Evolutionary conservation across 2,888 invertebrate species (phyloP), one percentile per base, ranked within the genome.

Genomic region (Stratiomys singularior): DNA sequence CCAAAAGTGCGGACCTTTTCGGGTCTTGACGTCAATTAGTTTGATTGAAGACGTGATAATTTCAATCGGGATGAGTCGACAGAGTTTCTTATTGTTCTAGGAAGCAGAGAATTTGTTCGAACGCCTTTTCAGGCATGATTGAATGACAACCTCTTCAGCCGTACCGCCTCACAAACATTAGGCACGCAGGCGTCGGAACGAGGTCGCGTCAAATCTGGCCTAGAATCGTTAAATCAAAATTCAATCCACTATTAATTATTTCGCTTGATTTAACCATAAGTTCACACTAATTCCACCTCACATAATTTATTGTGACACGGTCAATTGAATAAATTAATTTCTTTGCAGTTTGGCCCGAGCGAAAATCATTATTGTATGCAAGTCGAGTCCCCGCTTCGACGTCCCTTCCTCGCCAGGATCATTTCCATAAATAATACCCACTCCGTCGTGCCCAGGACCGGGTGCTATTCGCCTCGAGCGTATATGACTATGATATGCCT

Each of bases 301-400:
- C 47, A 47, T 69, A 69, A 69, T 69, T 47, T 69, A 69, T 46
- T 46, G 69, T 69, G 69, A 69, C 69, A 69, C 69, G 69, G 69
- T 69, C 69, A 69, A 69, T 69, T 69, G 69, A 69, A 69, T 69
- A 69, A 69, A 69, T 69, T 69, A 69, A 69, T 69, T 69, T 69
- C 69, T 47, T 47, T 47, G 69, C 46, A 27, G 46, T 69, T 47
- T 47, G 25, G 69, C 25, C 69, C 46, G 18, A 44, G 47, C 69
- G 25, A 47, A 52, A 69, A 69, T 69, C 47, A 69, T 69, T 46
- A 47, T 66, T 69, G 25, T 69, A 46, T 25, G 52, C 52, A 18
- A 52, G 52, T 52, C 18, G 15, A 18, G 15, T 18, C 52, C 18
- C 52, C 52, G 4, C 5, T n/a, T 7, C 44, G 44, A 44, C 44